A percentile compares a stretch with the other conserved stretches of the same genome.
phyloP scores from a whole-genome alignment of 2,797 vertebrate genomes.

The Lepidocolaptes lacrymiger region DNA sequence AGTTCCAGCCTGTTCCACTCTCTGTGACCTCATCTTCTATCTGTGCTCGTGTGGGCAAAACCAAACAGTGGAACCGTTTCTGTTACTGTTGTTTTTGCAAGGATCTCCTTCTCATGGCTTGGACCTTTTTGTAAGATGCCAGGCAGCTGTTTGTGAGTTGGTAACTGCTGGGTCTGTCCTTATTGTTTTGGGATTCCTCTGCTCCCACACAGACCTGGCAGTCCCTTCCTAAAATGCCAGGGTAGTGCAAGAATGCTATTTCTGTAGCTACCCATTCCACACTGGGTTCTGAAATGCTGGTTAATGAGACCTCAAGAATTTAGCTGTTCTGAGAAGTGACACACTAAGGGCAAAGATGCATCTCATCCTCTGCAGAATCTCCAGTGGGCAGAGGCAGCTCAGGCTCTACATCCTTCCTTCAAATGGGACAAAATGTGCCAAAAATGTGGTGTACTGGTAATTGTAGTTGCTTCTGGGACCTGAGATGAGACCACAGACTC shows the following conservation, averaged over 20 bases:
- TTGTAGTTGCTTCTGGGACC: slow-evolving; percentile 1
- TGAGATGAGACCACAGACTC: slow-evolving; percentile 43
- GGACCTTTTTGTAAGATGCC: slow-evolving; percentile 6
- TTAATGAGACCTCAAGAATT: slow-evolving; percentile 68
- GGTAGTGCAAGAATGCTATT: slow-evolving; percentile 44
- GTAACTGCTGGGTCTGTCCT: slow-evolving; percentile 19
- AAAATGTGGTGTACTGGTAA: slow-evolving; percentile 20
- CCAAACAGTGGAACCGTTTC: background rate
- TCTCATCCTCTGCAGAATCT: slow-evolving; percentile 18
- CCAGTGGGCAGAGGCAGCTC: slow-evolving; percentile 18
- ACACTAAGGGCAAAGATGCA: background rate
- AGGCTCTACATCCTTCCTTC: background rate
- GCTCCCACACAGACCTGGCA: slow-evolving; percentile 29
- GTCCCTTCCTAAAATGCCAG: slow-evolving; percentile 12
- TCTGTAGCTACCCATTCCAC: slow-evolving; percentile 36
- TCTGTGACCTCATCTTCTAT: slow-evolving; percentile 13
- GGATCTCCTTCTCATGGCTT: slow-evolving; percentile 32
- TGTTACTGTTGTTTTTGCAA: slow-evolving; percentile 29
- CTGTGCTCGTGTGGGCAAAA: background rate
- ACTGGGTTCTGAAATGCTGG: slow-evolving; percentile 39
- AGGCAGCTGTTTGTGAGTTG: slow-evolving; percentile 31
- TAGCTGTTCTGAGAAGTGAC: slow-evolving; percentile 41
- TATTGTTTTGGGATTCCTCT: slow-evolving; percentile 56
- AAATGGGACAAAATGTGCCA: background rate
- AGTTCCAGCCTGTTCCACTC: background rate